phyloP scores from a whole-genome alignment of 2,113 vertebrate genomes.

The Zosterops lateralis region DNA sequence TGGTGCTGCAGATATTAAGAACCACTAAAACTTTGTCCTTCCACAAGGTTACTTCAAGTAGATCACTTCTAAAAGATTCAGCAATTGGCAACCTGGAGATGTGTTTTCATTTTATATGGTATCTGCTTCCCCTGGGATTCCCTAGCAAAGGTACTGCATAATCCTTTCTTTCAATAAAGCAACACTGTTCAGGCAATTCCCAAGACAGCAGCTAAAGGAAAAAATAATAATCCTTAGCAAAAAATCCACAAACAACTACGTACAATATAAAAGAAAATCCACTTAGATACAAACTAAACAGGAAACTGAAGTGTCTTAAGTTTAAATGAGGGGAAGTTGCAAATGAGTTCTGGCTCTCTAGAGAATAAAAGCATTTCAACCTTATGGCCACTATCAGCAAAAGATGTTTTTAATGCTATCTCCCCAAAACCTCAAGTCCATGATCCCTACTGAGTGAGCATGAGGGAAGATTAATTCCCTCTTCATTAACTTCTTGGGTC shows the following conservation, averaged over 20 bases:
- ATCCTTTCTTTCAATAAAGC: constrained; percentile 39
- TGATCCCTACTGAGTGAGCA: background rate
- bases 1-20: background rate
- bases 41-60: background rate
- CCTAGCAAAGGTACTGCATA: constrained; percentile 23
- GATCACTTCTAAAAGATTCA: background rate
- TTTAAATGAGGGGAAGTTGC: constrained; percentile 49
- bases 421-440: constrained; percentile 8
- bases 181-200: constrained; percentile 47
- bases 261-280: constrained; percentile 50
- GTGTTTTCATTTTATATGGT: constrained; percentile 29
- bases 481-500: background rate
- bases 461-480: background rate
- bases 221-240: constrained; percentile 55
- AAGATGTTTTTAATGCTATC: background rate
- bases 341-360: constrained; percentile 29
- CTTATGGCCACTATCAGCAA: background rate
- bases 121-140: constrained; percentile 19
- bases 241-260: constrained; percentile 59
- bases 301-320: constrained; percentile 54
- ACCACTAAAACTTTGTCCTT: background rate
- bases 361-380: constrained; percentile 22
- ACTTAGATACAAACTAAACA: constrained; percentile 57
- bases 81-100: background rate
- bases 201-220: constrained; percentile 30